phyloP scores from a whole-genome alignment of 64 coral and sea anemone species.

The Anthopleura sola region DNA sequence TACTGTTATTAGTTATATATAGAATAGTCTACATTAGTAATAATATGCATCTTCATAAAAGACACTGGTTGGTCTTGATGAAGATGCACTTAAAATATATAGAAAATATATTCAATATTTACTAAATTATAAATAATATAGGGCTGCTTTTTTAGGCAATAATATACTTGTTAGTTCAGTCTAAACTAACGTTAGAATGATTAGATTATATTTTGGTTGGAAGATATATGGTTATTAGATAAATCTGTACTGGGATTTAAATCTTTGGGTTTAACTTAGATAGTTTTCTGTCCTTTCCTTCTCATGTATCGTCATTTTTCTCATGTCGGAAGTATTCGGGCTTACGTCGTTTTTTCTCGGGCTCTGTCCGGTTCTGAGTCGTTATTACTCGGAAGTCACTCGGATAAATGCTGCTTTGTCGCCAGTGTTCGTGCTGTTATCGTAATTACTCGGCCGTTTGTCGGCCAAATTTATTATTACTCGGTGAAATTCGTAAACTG shows the following conservation, averaged over 20 bases:
- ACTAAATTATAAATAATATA: not conserved
- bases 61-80: not conserved
- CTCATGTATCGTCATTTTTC: too few relatives aligned
- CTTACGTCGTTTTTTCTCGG: not conserved
- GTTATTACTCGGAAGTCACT: too few relatives aligned
- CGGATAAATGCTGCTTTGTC: too few relatives aligned
- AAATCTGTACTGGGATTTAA: not conserved
- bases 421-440: not conserved
- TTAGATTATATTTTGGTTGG: not conserved
- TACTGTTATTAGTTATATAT: not conserved
- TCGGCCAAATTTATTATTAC: not conserved
- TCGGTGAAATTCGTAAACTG: not conserved
- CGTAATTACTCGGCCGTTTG: not conserved
- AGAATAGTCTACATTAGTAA: not conserved
- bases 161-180: not conserved
- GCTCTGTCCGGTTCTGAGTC: too few relatives aligned
- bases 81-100: not conserved
- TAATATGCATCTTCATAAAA: not conserved
- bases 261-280: not conserved
- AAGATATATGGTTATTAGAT: not conserved
- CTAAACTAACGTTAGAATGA: not conserved
- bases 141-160: not conserved
- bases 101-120: slow-evolving; percentile 9
- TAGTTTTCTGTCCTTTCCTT: too few relatives aligned
- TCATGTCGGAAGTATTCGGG: not conserved